A percentile compares a stretch with the other conserved stretches of the same genome.
phyloP scores from a whole-genome alignment of 2,888 invertebrate genomes.

The Drosophila multiciliata region DNA sequence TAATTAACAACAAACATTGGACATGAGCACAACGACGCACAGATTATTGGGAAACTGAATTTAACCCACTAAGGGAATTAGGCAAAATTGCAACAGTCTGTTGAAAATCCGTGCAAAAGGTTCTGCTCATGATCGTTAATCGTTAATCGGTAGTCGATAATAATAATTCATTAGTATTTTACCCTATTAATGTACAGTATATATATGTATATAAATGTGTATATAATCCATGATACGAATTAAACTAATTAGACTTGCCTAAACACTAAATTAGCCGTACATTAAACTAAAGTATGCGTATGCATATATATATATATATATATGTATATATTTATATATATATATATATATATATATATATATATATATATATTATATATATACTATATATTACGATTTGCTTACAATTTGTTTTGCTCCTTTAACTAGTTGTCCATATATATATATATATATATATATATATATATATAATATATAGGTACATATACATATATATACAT shows the following conservation, averaged over 20 bases:
- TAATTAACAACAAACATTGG: conserved; percentile 43
- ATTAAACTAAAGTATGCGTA: conserved; percentile 27
- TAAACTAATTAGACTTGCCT: conserved; percentile 39
- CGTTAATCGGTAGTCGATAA: conserved; percentile 2
- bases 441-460: background rate
- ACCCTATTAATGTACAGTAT: conserved; percentile 19
- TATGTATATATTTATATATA: conserved; percentile 21
- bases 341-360: conserved; percentile 20
- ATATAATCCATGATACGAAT: conserved; percentile 41
- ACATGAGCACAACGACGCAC: conserved; percentile 72
- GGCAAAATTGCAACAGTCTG: conserved; percentile 83
- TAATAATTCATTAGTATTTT: background rate
- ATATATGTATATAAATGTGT: conserved; percentile 5
- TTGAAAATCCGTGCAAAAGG: conserved; percentile 51
- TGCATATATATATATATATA: conserved; percentile 5
- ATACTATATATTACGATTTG: conserved; percentile 45
- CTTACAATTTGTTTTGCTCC: conserved; percentile 40
- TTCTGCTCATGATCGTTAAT: conserved; percentile 48
- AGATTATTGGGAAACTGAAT: conserved; percentile 77
- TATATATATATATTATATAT: conserved; percentile 12
- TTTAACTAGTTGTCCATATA: conserved; percentile 19
- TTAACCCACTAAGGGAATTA: conserved; percentile 84
- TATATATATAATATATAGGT: conserved; percentile 4
- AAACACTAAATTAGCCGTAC: conserved; percentile 46
- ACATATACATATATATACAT: background rate